Evolutionary conservation across 2,113 vertebrate species (phyloP), one percentile per base, ranked within the genome.

Genomic region (Tachycineta bicolor): DNA sequence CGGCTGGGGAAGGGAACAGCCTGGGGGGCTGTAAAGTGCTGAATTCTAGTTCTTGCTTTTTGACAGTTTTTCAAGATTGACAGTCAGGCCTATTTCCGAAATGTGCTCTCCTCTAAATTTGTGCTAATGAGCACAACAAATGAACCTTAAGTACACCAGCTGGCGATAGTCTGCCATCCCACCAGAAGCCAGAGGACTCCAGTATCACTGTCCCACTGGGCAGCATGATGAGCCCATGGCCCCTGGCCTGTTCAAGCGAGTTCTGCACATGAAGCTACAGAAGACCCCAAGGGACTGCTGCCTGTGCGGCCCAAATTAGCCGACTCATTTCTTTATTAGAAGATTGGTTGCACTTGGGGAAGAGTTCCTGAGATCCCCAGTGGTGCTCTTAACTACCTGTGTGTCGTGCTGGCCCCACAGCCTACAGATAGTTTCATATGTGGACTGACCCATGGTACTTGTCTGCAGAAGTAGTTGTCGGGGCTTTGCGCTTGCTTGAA

Each of bases 81-180:
- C 9, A 11, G 34, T 62, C 81, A 75, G 31, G 12, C 44, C 39
- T 71, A 11, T 68, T 90, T 90, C 75, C 33, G 83, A 76, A 68
- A 31, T 13, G 6, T 44, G 14, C 25, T 79, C 33, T 90, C 44
- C 41, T 21, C 46, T 65, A 52, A 76, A 3, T 63, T 52, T 62
- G 18, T n/a, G 19, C 47, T 76, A 52, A 76, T 52, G 22, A 77
- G 24, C 33, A n/a, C 29, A 87, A 50, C 25, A 65, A 80, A 60
- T 56, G 17, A 73, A 80, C 62, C 41, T n/a, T 47, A 39, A 14
- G 52, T 83, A 21, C 12, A n/a, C 29, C 56, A 87, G 69, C 23
- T 75, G n/a, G 41, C 0, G 0, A 20, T 22, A 60, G 14, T 22
- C 47, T 75, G 52, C 29, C 18, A 46, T 70, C 43, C 59, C 60